These are phyloP conservation scores for Solenodon paradoxus DNA, from an alignment of 2,113 vertebrate species.

Conservation along the genomic window DNA sequence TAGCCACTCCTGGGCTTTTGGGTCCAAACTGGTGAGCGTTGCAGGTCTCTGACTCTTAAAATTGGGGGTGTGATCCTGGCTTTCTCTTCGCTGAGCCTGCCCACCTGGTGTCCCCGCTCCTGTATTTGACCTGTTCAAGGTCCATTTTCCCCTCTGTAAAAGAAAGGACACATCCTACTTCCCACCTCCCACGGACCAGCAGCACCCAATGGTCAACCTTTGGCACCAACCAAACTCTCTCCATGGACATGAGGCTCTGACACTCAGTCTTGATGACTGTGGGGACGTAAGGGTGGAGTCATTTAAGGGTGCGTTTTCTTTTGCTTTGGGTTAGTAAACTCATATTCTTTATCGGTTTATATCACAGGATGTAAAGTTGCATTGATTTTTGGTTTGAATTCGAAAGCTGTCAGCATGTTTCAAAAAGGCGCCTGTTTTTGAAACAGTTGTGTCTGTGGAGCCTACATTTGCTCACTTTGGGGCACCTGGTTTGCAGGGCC, in stretches of 20 bases:
- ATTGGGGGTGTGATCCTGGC: background rate
- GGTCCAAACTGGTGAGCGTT: background rate
- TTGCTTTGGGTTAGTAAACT: background rate
- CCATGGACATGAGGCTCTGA: background rate
- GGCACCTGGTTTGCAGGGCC: background rate
- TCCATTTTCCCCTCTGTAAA: background rate
- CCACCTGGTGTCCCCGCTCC: background rate
- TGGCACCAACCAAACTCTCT: background rate
- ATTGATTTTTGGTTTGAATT: conserved; percentile 15
- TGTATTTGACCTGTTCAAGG: background rate
- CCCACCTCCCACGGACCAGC: background rate
- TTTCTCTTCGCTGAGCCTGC: background rate
- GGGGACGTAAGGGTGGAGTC: background rate
- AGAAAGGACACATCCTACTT: background rate
- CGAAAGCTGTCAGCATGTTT: background rate
- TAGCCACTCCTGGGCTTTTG: background rate
- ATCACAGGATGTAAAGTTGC: background rate
- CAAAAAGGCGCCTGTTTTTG: background rate
- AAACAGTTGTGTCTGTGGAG: background rate
- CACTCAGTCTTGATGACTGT: background rate
- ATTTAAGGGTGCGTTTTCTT: background rate
- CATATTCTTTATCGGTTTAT: conserved; percentile 18
- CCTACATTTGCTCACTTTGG: background rate
- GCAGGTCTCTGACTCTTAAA: background rate
- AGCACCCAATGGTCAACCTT: background rate